Evolutionary conservation across 2,888 invertebrate genomes (phyloP), one percentile per base, ranked within the genome.

Genomic region (Drosophila meridionalis): DNA sequence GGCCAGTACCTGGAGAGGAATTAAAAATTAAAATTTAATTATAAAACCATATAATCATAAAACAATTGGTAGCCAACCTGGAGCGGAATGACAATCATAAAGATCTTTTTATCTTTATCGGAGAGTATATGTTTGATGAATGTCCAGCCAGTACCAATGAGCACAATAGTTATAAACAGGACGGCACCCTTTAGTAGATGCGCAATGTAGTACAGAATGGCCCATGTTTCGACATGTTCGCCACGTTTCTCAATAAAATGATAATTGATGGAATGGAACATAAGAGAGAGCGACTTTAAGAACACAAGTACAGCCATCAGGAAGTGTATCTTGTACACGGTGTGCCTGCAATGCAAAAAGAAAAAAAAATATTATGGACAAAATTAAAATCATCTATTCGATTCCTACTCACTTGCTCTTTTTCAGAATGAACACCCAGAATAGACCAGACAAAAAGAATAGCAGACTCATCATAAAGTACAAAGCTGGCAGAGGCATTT

Each of bases 111-210:
- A 92, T 99, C 99, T 78, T 98, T 96, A 84, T 99, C 98, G 0
- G 98, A 97, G 32, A 99, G 94, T 80, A 99, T 98, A 92, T 99
- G 98, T 92, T 99, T 99, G 85, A 99, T 98, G 92, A 99, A 99
- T 45, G 99, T 98, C 98, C 99, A 99, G 0, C 99, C 99, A 7
- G 99, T 99, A 55, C 99, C 99, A 81, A 99, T 98, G 12, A 99
- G 94, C 12, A 99, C 97, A 80, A 99, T 97, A 0, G 99, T 99
- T 69, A 99, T 98, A 92, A 99, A 99, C 59, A 99, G 94, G 52
- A 99, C 96, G 0, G 98, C 97, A 12, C 98, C 98, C 93, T 98
- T 97, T 67, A 98, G 94, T 96, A 99, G 94, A 94, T 99, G 99
- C n/a, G 98, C 98, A 61, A 99, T 97, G 91, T 99, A 99, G 93